Base-by-base conservation (phyloP, 2,797 vertebrate species). In the Sphaeramia orbicularis region DNA sequence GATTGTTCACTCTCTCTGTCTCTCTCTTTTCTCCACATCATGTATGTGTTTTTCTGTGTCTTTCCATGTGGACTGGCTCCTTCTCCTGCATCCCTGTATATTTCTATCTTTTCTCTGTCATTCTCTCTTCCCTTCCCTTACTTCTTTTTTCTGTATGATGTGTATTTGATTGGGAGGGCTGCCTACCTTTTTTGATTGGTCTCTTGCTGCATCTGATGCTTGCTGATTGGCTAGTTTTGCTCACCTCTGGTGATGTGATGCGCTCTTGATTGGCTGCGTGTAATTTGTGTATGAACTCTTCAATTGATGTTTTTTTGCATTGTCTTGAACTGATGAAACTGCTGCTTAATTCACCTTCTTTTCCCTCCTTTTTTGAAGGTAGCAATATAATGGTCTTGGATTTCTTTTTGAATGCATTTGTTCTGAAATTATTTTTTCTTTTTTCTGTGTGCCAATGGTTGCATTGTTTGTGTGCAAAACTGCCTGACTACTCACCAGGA, bases 181-280 rank as follows among this genome's bases (percentile, higher is more conserved):
- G 91, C 85, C 65, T 71, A 85, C 70, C 87, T 86, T 79, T 89
- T 92, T 91, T 91, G 87, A 93, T 92, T 92, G 89, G 89, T 92
- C 91, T 92, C 83, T 91, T 88, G 90, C 90, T 94, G 91, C 93
- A 92, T 94, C 88, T 88, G 89, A 90, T 90, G 94, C 93, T 94
- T 95, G 94, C 94, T 94, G 89, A 93, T 91, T 93, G 92, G 92
- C 93, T 94, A 76, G 86, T 89, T 92, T 84, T 87, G 91, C 92
- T 92, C 91, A 91, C 86, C 85, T 91, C 77, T 87, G 87, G 89
- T 93, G 87, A 89, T 92, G 91, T 91, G 82, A 91, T 85, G 84
- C 83, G 87, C 89, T 90, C 85, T 86, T 88, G 88, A 91, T 85
- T 94, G 92, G 93, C 92, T 91, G 92, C 71, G 86, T 91, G 88